Evolutionary conservation across 2,113 vertebrate genomes (phyloP).

Genomic region (Grallaria varia): DNA sequence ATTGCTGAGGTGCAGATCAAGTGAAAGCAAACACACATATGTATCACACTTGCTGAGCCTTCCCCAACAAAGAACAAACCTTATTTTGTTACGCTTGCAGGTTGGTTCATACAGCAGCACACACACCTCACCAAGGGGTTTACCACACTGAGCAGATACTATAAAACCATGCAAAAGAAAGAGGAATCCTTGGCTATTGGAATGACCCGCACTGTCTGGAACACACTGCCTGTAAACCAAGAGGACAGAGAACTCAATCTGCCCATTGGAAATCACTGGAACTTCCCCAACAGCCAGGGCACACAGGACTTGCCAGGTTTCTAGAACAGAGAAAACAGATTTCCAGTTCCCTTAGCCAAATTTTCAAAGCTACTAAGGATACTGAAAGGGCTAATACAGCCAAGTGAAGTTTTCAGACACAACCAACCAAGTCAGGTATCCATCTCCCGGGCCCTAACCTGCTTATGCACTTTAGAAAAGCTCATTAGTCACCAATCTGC

Average conservation of each 20-base stretch:
- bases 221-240: not conserved
- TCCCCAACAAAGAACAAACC: not conserved
- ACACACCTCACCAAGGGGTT: not conserved
- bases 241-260: not conserved
- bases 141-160: not conserved
- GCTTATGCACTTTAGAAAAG: not conserved
- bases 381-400: not conserved
- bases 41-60: not conserved
- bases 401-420: slow-evolving; percentile 23
- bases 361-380: not conserved
- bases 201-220: not conserved
- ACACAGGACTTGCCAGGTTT: not conserved
- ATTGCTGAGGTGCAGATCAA: not conserved
- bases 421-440: not conserved
- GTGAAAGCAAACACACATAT: rapidly evolving
- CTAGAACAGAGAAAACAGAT: slow-evolving; percentile 16
- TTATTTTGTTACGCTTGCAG: not conserved
- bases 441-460: not conserved
- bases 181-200: not conserved
- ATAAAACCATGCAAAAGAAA: not conserved
- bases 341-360: slow-evolving; percentile 1
- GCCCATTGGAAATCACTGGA: not conserved
- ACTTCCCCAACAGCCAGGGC: not conserved
- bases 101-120: not conserved
- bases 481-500: not conserved